Evolutionary conservation across 2,888 invertebrate species (phyloP).

Genomic region (Hyppa rectilinea): DNA sequence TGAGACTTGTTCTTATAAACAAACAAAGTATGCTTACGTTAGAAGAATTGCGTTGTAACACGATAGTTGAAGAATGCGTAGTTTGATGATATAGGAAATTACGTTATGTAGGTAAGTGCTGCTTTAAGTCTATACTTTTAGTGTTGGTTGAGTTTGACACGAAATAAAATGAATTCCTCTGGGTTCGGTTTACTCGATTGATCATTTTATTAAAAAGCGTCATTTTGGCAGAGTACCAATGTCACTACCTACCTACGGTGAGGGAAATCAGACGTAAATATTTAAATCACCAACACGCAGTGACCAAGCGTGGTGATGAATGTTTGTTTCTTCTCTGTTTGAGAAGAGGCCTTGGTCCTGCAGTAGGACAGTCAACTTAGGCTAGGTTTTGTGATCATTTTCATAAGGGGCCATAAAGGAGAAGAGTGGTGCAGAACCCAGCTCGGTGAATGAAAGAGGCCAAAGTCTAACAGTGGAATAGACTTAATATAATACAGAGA

Average conservation of each 20-base stretch:
- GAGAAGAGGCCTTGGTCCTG: not conserved
- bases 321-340: not conserved
- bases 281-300: not conserved
- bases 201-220: not conserved
- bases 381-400: not conserved
- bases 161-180: not conserved
- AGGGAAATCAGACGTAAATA: not conserved
- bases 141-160: not conserved
- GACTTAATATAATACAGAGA: not conserved
- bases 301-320: not conserved
- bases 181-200: not conserved
- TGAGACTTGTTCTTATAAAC: conserved; percentile 41
- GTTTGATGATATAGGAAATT: conserved; percentile 7
- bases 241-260: not conserved
- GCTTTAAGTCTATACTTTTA: not conserved
- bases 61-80: conserved; percentile 41
- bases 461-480: not conserved
- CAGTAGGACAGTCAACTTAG: too few relatives aligned
- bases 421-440: not conserved
- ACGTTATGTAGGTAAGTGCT: not conserved
- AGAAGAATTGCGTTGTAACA: conserved; percentile 27
- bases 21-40: conserved; percentile 44
- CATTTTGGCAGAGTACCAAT: not conserved
- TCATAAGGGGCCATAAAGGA: too few relatives aligned
- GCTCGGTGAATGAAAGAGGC: not conserved